Percentiles rank a stretch among this genome's conserved stretches.
Conservation (phyloP, 2,888 invertebrate genomes). For the Calliphora vomitoria region DNA sequence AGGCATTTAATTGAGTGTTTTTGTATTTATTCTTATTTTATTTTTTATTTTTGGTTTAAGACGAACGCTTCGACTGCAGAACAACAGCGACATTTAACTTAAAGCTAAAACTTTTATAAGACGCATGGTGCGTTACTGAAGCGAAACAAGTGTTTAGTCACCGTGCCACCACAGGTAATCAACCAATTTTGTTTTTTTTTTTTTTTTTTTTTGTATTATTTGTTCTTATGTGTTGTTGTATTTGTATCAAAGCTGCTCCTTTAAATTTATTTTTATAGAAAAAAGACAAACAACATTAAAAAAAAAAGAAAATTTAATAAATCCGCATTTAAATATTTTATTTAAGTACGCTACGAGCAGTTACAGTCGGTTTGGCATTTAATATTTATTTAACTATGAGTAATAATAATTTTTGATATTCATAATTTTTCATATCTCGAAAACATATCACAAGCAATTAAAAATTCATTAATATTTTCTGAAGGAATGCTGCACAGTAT, state of each 20-base stretch:
- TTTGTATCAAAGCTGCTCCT: slow-evolving; percentile 74
- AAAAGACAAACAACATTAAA: slow-evolving; percentile 33
- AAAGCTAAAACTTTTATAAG: slow-evolving; percentile 34
- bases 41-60: slow-evolving; percentile 56
- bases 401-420: no score
- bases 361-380: no score
- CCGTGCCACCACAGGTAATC: slow-evolving; percentile 76
- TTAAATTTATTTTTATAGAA: slow-evolving; percentile 66
- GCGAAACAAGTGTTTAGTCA: slow-evolving; percentile 84
- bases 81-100: slow-evolving; percentile 42
- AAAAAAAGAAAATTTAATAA: slow-evolving; percentile 54
- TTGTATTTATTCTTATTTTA: slow-evolving; percentile 47
- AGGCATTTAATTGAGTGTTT: slow-evolving; percentile 72
- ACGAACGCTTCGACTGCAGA: slow-evolving; percentile 3
- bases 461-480: no score
- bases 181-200: slow-evolving; percentile 52
- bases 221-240: slow-evolving; percentile 23
- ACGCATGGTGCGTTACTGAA: slow-evolving; percentile 83
- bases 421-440: no score
- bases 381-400: no score
- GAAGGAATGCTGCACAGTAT: no score
- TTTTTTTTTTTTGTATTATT: slow-evolving; percentile 25
- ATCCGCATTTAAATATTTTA: slow-evolving; percentile 61
- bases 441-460: no score
- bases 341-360: slow-evolving; percentile 31